Conservation (phyloP, 2,797 vertebrate species). For the Hydrolagus colliei region DNA sequence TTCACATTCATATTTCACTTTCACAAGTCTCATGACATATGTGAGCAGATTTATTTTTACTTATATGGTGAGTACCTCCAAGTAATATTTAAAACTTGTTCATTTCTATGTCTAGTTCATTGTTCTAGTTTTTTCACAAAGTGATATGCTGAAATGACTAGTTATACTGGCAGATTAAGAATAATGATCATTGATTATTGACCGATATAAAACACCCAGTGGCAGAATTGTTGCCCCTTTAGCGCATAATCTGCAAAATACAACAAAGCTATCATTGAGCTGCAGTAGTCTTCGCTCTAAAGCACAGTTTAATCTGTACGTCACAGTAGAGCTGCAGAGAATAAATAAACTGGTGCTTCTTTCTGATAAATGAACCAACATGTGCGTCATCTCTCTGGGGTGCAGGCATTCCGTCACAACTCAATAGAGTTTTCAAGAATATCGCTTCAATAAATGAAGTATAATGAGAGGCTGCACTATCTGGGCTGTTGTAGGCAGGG, state of each 20-base stretch:
- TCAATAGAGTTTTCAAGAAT: neutral
- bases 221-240: neutral
- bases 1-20: too few species aligned
- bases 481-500: conserved; percentile 22
- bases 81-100: neutral
- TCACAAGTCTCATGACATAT: too few species aligned
- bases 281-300: neutral
- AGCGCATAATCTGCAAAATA: neutral
- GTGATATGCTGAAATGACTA: conserved; percentile 13
- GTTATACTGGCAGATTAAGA: neutral
- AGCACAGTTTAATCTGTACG: conserved; percentile 26
- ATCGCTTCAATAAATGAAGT: conserved; percentile 30
- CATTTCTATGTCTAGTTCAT: neutral
- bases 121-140: conserved; percentile 17
- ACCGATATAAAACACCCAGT: neutral
- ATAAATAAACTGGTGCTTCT: conserved; percentile 19
- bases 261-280: neutral
- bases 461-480: conserved; percentile 21
- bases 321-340: conserved; percentile 1
- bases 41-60: too few species aligned
- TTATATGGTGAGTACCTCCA: neutral
- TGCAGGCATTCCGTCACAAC: conserved; percentile 1
- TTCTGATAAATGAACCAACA: conserved; percentile 31
- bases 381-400: neutral
- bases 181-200: conserved; percentile 13